Evolutionary conservation across 2,888 invertebrate species (phyloP).

Genomic region (Syrphus vitripennis): DNA sequence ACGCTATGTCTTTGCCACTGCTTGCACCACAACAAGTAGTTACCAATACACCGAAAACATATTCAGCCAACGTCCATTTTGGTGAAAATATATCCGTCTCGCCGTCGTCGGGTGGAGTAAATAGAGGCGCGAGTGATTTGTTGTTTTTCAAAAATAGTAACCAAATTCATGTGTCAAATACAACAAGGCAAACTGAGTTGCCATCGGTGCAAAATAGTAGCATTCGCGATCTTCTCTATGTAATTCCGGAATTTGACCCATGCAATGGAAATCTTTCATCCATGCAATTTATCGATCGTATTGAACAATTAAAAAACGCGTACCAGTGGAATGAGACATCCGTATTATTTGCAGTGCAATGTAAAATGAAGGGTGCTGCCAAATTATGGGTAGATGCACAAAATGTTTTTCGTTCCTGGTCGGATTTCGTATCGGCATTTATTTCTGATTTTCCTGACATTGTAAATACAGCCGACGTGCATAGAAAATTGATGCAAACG

Average conservation of each 20-base stretch:
- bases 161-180: not conserved
- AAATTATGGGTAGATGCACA: slow-evolving; percentile 55
- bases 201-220: not conserved
- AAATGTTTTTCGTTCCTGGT: slow-evolving; percentile 36
- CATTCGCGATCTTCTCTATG: slow-evolving; percentile 29
- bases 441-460: not conserved
- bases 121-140: not conserved
- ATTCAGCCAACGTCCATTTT: not conserved
- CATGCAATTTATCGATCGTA: slow-evolving; percentile 42
- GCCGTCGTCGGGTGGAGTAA: no score
- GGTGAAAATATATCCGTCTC: not conserved
- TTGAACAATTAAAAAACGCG: slow-evolving; percentile 41
- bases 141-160: not conserved
- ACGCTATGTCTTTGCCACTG: not conserved
- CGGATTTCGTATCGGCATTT: slow-evolving; percentile 15
- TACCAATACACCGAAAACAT: not conserved
- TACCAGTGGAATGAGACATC: slow-evolving; percentile 52
- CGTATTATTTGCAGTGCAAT: slow-evolving; percentile 43
- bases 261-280: slow-evolving; percentile 24
- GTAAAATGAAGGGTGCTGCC: slow-evolving; percentile 51
- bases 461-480: not conserved
- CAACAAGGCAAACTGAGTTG: not conserved
- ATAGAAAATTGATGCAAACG: slow-evolving; percentile 37
- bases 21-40: not conserved
- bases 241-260: slow-evolving; percentile 45